Evolutionary conservation across 2,797 vertebrate genomes (phyloP).

Genomic region (Pangasius sanitwongsei): DNA sequence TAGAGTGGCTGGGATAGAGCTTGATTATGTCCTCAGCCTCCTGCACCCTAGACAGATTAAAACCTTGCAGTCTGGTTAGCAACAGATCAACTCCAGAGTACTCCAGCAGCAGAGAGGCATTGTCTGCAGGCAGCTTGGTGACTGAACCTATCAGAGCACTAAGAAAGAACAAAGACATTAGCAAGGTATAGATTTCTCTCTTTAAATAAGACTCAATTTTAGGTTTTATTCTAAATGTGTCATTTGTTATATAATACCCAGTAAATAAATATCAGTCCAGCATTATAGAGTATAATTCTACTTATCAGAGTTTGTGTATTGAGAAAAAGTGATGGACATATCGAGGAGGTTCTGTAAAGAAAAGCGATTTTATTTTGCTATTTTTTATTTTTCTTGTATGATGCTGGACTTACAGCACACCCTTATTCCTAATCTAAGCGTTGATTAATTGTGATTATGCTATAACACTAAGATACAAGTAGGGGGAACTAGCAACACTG

Average conservation of each 20-base stretch:
- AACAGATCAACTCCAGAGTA: conserved; percentile 67
- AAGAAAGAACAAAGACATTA: conserved; percentile 34
- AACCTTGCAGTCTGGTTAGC: conserved; percentile 66
- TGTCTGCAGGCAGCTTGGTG: accelerated
- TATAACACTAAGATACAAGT: not conserved
- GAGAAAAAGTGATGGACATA: not conserved
- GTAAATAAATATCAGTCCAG: not conserved
- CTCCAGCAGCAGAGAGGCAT: conserved; percentile 66
- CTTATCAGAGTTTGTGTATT: not conserved
- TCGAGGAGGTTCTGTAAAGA: not conserved
- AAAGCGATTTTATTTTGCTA: not conserved
- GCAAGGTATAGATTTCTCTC: not conserved
- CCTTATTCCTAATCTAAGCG: not conserved
- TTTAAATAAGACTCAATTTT: not conserved
- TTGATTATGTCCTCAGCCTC: conserved; percentile 20
- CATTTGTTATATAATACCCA: not conserved
- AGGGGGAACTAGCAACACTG: not conserved
- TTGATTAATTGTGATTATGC: not conserved
- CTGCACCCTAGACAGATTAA: conserved; percentile 56
- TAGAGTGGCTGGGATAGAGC: conserved; percentile 55
- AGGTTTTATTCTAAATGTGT: not conserved
- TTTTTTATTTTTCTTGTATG: too few species aligned
- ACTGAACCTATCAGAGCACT: conserved; percentile 73
- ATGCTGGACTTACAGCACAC: not conserved
- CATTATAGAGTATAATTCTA: not conserved